Conservation (phyloP, 1,140 invertebrate species). For the Bradysia coprophila region DNA sequence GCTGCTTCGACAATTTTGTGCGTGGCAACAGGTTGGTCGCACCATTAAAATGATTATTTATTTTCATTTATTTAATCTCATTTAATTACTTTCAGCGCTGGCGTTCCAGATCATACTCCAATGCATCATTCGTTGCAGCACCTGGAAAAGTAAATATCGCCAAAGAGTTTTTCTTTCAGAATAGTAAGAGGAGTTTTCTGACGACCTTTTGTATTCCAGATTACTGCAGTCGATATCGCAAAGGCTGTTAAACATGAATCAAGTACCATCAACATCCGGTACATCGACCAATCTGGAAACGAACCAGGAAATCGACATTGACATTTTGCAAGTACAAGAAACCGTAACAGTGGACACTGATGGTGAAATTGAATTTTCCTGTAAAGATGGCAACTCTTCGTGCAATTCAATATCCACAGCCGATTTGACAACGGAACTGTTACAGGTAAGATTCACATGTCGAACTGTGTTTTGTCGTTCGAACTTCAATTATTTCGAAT, state of each 20-base stretch:
- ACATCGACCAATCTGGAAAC: slow-evolving; percentile 9
- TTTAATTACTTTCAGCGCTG: too few relatives aligned
- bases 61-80: too few relatives aligned
- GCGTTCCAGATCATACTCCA: slow-evolving; percentile 49
- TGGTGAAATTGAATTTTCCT: slow-evolving; percentile 15
- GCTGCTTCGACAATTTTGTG: slow-evolving; percentile 77
- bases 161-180: neutral
- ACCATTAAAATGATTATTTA: too few relatives aligned
- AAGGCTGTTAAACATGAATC: slow-evolving; percentile 15
- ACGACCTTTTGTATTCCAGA: too few relatives aligned
- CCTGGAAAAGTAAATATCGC: slow-evolving; percentile 33
- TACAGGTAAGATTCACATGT: slow-evolving; percentile 8
- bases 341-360: slow-evolving; percentile 21
- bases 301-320: slow-evolving; percentile 30
- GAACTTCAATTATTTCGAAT: slow-evolving; percentile 6
- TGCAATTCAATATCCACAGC: slow-evolving; percentile 5
- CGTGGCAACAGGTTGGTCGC: slow-evolving; percentile 46
- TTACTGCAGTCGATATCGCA: slow-evolving; percentile 11
- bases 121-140: slow-evolving; percentile 48
- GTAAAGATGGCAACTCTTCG: neutral
- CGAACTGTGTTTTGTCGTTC: slow-evolving; percentile 5
- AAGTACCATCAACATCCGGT: slow-evolving; percentile 8
- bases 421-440: slow-evolving; percentile 3
- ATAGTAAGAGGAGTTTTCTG: too few relatives aligned
- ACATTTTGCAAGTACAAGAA: slow-evolving; percentile 29